Conservation (phyloP, 2,113 vertebrate species). For the Petroica traversi region DNA sequence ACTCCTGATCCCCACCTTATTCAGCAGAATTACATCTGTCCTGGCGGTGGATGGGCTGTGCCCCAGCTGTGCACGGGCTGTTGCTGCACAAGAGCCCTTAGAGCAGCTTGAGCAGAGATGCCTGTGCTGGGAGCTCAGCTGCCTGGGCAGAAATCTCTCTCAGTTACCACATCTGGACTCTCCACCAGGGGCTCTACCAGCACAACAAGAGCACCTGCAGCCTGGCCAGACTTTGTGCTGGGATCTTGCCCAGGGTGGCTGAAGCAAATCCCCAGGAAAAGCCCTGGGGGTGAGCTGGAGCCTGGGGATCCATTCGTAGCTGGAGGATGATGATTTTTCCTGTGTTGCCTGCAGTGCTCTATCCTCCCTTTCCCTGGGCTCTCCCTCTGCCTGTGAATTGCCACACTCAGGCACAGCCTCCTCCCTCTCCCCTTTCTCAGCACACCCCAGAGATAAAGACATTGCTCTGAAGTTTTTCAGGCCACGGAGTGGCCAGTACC, state of each 20-base stretch:
- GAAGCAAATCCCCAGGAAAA: background rate
- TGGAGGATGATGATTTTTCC: background rate
- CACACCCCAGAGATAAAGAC: background rate
- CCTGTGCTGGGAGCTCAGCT: background rate
- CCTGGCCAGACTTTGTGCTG: accelerated
- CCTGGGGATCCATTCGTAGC: background rate
- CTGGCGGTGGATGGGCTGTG: background rate
- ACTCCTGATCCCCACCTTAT: accelerated
- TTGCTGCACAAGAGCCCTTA: background rate
- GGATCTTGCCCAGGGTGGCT: accelerated
- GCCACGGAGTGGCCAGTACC: background rate
- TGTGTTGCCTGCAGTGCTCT: background rate
- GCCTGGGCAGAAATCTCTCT: background rate
- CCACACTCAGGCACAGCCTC: background rate
- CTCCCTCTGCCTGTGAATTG: background rate
- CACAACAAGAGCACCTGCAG: background rate
- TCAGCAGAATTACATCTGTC: background rate
- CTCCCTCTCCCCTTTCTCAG: background rate
- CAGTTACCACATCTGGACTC: background rate
- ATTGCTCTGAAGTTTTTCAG: background rate
- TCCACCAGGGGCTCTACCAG: background rate
- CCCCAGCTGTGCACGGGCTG: background rate
- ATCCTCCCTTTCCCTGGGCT: background rate
- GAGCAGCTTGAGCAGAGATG: background rate
- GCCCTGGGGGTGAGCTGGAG: background rate